A percentile compares a stretch with the other conserved stretches of the same genome.
phyloP scores from a whole-genome alignment of 2,113 vertebrate species.

The Mugil cephalus region DNA sequence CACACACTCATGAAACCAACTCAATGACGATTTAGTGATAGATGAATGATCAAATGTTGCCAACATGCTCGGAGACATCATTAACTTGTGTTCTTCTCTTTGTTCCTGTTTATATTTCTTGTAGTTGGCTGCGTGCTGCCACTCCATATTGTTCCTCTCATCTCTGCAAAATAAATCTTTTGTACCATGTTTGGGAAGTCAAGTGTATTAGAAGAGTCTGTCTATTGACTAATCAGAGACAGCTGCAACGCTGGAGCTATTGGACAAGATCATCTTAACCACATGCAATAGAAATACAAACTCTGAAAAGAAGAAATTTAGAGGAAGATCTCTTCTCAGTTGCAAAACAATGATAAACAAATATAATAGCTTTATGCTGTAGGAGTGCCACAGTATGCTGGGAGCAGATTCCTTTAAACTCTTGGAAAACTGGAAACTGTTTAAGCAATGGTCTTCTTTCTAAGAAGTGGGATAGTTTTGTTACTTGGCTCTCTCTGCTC shows the following conservation, averaged over 20 bases:
- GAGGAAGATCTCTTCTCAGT: no score
- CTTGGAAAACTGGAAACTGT: conserved; percentile 11
- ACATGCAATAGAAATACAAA: neutral
- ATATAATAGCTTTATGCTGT: neutral
- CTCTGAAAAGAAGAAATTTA: neutral
- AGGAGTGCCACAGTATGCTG: neutral
- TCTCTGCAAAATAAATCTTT: conserved; percentile 34
- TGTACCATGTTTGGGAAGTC: conserved; percentile 32
- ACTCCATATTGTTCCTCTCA: conserved; percentile 15
- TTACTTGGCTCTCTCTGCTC: conserved; percentile 37
- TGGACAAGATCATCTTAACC: neutral
- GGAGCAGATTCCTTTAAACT: conserved; percentile 15
- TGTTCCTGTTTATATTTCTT: conserved; percentile 33
- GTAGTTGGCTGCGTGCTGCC: conserved; percentile 27
- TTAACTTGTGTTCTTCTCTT: conserved; percentile 17
- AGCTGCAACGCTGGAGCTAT: conserved; percentile 15
- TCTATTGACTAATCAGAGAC: neutral
- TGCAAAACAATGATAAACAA: conserved; percentile 10
- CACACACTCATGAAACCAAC: conserved; percentile 14
- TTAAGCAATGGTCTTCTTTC: conserved; percentile 35
- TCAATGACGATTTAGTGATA: conserved; percentile 33
- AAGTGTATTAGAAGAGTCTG: conserved; percentile 7
- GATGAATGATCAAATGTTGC: conserved; percentile 35
- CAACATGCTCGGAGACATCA: conserved; percentile 31
- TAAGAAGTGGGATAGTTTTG: conserved; percentile 33